Conservation (phyloP, 2,113 vertebrate species). For the Chamaetylas fuelleborni region DNA sequence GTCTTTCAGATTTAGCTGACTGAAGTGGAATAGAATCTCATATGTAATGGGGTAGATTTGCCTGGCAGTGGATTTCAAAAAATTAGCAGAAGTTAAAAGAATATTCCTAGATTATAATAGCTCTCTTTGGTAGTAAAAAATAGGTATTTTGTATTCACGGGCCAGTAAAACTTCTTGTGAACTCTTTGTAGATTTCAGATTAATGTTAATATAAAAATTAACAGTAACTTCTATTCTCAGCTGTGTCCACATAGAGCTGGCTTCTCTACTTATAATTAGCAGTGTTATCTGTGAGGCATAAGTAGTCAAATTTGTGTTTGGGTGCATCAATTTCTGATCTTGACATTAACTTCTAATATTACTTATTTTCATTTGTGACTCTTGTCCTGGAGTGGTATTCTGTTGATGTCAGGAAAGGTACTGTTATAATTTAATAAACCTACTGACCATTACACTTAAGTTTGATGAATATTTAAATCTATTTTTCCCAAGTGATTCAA, state of each 20-base stretch:
- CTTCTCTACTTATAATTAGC: neutral
- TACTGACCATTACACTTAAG: neutral
- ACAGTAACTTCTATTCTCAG: neutral
- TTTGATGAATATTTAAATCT: neutral
- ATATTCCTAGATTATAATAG: neutral
- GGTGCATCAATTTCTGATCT: neutral
- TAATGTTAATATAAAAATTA: neutral
- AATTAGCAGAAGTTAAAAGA: neutral
- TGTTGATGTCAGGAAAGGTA: neutral
- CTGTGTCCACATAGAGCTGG: neutral
- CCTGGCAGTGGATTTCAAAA: neutral
- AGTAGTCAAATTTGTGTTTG: neutral
- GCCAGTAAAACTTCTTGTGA: neutral
- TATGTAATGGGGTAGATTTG: neutral
- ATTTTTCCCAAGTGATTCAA: neutral
- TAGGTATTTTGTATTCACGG: fast-evolving
- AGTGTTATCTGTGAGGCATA: neutral
- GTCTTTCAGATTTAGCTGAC: neutral
- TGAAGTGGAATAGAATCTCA: neutral
- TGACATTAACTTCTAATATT: neutral
- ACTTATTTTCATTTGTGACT: neutral
- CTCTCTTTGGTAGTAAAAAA: neutral
- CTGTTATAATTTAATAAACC: neutral
- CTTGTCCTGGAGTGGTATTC: neutral
- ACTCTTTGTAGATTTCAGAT: neutral